These are phyloP conservation scores for Nyctibius bracteatus DNA, from an alignment of 2,113 vertebrate genomes.

Conservation along the genomic window DNA sequence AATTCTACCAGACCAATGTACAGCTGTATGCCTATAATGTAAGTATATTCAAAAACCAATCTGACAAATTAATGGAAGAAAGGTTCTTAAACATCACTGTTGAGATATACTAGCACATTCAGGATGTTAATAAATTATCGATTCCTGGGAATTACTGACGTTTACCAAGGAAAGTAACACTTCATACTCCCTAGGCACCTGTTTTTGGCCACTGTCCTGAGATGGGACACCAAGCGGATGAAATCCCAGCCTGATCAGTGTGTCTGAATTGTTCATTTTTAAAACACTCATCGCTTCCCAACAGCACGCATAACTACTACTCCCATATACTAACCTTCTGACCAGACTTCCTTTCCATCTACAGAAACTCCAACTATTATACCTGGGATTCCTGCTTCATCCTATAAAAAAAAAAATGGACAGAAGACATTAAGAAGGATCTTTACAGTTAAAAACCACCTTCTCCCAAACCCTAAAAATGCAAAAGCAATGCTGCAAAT, in stretches of 20 bases:
- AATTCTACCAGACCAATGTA: not conserved
- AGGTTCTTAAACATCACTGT: not conserved
- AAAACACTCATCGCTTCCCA: not conserved
- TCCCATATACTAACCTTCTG: slow-evolving; percentile 81
- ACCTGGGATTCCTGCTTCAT: slow-evolving; percentile 90
- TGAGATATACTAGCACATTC: not conserved
- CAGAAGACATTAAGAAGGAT: not conserved
- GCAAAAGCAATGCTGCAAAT: not conserved
- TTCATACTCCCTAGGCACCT: not conserved
- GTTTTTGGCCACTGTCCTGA: not conserved
- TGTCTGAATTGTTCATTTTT: not conserved
- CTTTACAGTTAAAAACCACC: not conserved
- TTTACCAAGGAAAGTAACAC: not conserved
- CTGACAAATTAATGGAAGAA: not conserved
- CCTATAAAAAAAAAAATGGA: slow-evolving; percentile 60
- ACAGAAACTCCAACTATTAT: slow-evolving; percentile 92
- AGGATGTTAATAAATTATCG: not conserved
- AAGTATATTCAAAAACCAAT: not conserved
- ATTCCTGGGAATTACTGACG: not conserved
- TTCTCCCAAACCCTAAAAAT: not conserved
- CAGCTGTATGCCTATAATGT: not conserved
- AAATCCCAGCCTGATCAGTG: not conserved
- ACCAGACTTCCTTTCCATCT: slow-evolving; percentile 89
- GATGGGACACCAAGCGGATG: not conserved
- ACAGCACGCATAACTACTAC: not conserved